Conservation (phyloP, 2,113 vertebrate species). For the Conger conger region DNA sequence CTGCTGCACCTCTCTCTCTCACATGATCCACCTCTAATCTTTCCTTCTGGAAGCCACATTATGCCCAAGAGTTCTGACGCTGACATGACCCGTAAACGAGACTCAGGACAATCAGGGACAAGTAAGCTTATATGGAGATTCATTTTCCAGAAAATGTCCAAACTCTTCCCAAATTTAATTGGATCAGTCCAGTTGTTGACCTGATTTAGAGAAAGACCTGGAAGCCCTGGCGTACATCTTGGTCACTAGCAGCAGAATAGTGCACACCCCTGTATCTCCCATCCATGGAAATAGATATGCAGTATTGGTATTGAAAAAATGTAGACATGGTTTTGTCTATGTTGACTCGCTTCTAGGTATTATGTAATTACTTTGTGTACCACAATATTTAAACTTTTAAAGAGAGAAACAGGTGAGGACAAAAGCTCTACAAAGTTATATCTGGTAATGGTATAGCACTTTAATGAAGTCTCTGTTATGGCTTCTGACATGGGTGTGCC, state of each 20-base stretch:
- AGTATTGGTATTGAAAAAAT: background rate
- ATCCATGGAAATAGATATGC: background rate
- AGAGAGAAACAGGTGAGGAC: no score
- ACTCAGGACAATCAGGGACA: no score
- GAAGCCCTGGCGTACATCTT: background rate
- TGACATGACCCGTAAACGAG: no score
- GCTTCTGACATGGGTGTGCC: background rate
- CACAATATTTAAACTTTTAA: no score
- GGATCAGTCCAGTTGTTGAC: background rate
- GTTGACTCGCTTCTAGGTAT: background rate
- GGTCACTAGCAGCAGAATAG: background rate
- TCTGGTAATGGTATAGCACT: background rate
- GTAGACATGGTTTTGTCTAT: background rate
- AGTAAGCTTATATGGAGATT: no score
- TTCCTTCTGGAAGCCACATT: no score
- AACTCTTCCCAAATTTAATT: background rate
- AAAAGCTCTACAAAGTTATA: background rate
- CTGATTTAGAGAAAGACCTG: background rate
- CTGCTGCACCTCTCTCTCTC: no score
- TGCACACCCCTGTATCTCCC: no score
- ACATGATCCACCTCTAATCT: no score
- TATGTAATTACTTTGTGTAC: background rate
- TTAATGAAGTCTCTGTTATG: background rate
- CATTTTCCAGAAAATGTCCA: no score
- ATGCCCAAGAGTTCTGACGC: no score